A percentile compares a stretch with the other conserved stretches of the same genome.
Evolutionary conservation across 2,797 vertebrate genomes (phyloP).

Genomic region (Epinephelus malabaricus): DNA sequence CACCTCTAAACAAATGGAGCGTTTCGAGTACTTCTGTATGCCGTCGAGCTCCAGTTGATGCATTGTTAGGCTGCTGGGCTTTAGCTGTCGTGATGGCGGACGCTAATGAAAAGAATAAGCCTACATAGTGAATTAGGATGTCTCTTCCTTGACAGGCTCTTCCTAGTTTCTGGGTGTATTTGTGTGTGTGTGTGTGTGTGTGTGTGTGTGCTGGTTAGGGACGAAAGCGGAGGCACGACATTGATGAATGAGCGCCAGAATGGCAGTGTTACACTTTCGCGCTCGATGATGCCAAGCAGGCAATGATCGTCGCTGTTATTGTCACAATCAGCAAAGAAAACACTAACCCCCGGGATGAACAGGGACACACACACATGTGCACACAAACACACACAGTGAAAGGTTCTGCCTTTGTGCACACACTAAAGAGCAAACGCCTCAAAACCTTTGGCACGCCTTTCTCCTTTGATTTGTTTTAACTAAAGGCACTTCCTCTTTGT

Average conservation of each 20-base stretch:
- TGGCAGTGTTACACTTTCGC: constrained; percentile 61
- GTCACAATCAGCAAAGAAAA: constrained; percentile 72
- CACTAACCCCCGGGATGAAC: constrained; percentile 51
- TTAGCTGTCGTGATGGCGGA: constrained; percentile 51
- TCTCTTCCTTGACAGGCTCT: constrained; percentile 65
- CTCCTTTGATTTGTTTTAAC: constrained; percentile 57
- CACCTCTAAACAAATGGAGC: constrained; percentile 49
- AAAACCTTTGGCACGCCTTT: constrained; percentile 34
- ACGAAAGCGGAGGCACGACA: constrained; percentile 57
- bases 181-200: constrained; percentile 4
- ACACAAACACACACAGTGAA: constrained; percentile 1
- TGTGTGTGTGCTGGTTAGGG: constrained; percentile 35
- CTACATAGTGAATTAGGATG: constrained; percentile 71
- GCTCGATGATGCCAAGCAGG: constrained; percentile 66
- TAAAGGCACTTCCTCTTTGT: constrained; percentile 35
- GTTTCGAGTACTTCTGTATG: constrained; percentile 51
- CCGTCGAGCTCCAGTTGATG: constrained; percentile 56
- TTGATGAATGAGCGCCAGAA: constrained; percentile 78
- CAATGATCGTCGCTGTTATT: constrained; percentile 73
- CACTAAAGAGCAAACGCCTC: constrained; percentile 5
- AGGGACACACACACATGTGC: constrained; percentile 11
- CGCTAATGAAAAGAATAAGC: constrained; percentile 76
- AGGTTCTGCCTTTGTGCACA: constrained; percentile 26
- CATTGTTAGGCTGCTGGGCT: constrained; percentile 68
- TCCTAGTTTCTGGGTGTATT: constrained; percentile 43